phyloP scores from a whole-genome alignment of 2,888 invertebrate genomes.

The Lumbricus terrestris region DNA sequence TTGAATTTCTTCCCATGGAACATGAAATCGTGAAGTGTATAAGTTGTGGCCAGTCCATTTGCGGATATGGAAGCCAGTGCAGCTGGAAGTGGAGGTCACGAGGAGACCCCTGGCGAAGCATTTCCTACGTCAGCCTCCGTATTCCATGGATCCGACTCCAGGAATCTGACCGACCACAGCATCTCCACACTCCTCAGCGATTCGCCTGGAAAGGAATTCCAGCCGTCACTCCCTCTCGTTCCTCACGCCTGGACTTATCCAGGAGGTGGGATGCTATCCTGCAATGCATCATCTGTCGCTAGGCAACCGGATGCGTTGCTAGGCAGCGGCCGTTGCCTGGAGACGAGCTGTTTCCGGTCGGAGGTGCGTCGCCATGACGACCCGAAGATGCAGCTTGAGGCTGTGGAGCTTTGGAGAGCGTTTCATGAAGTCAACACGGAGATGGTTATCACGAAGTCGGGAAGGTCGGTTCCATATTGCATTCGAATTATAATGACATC shows the following conservation, averaged over 20 bases:
- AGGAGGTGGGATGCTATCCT: not conserved
- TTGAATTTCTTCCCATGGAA: not conserved
- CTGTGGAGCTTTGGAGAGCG: conserved; percentile 26
- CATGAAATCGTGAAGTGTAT: not conserved
- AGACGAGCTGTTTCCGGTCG: not conserved
- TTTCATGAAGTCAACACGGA: conserved; percentile 28
- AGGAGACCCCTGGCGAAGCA: not conserved
- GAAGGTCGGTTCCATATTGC: conserved; percentile 37
- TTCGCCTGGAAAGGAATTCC: not conserved
- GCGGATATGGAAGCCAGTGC: not conserved
- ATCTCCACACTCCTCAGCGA: not conserved
- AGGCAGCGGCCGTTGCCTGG: not conserved
- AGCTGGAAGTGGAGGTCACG: not conserved
- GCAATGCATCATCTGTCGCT: not conserved
- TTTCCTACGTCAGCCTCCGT: not conserved
- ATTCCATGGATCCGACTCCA: not conserved
- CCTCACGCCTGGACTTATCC: not conserved
- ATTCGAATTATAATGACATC: too few relatives aligned
- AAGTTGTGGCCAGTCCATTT: not conserved
- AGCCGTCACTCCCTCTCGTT: not conserved
- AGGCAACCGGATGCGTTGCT: not conserved
- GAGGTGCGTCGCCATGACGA: not conserved
- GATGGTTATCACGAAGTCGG: conserved; percentile 40
- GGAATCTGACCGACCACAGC: not conserved
- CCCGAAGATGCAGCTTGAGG: conserved; percentile 24